These are phyloP conservation scores for Limnephilus lunatus DNA, from an alignment of 2,888 invertebrate species.

Conservation along the genomic window DNA sequence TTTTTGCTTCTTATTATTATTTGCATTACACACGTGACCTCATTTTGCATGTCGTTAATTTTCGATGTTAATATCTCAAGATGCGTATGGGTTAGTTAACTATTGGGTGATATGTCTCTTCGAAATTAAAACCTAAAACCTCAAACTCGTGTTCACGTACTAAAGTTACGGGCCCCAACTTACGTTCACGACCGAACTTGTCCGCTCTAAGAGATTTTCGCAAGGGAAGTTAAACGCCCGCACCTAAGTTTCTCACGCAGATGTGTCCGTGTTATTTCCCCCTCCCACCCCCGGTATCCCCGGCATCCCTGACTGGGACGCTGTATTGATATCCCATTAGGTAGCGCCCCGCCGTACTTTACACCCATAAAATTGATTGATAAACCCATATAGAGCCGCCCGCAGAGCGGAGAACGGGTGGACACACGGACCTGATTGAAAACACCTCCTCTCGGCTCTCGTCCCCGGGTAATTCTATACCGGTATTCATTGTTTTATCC, in stretches of 20 bases:
- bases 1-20: too few species aligned
- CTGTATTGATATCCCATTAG: conserved; percentile 65
- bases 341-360: conserved; percentile 61
- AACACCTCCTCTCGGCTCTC: background rate
- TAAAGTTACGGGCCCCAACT: background rate
- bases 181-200: conserved; percentile 35
- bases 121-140: conserved; percentile 44
- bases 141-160: conserved; percentile 32
- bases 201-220: conserved; percentile 44
- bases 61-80: conserved; percentile 31
- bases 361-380: conserved; percentile 66
- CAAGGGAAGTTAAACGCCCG: conserved; percentile 22
- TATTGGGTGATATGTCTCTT: conserved; percentile 30
- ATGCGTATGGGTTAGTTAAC: conserved; percentile 9
- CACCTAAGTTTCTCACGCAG: conserved; percentile 32
- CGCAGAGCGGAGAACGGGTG: background rate
- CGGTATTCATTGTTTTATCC: background rate
- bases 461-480: conserved; percentile 19
- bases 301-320: background rate
- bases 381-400: conserved; percentile 46
- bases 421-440: conserved; percentile 25
- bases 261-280: conserved; percentile 34
- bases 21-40: too few species aligned
- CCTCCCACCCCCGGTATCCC: background rate
- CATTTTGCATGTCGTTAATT: background rate